phyloP scores from a whole-genome alignment of 2,113 vertebrate species.

The Halcyon malimbica region DNA sequence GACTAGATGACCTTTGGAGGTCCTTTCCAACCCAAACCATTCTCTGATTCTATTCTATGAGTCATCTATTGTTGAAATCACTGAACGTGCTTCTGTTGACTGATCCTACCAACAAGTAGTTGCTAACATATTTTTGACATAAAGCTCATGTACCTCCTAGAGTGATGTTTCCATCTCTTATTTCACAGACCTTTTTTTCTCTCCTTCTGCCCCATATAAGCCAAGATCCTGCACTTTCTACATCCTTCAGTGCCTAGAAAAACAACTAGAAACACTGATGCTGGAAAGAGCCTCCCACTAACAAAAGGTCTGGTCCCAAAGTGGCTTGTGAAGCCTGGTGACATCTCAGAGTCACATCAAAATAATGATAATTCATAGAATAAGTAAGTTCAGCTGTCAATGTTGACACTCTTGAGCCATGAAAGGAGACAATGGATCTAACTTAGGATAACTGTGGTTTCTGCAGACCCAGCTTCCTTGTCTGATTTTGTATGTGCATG shows the following conservation, averaged over 20 bases:
- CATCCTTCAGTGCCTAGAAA: background rate
- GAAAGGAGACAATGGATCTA: background rate
- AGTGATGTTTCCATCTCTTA: background rate
- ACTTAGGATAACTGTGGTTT: background rate
- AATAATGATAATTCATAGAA: background rate
- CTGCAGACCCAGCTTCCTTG: background rate
- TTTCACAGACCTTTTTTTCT: background rate
- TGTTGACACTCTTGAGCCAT: background rate
- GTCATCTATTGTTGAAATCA: background rate
- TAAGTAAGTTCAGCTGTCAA: background rate
- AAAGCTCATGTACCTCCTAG: background rate
- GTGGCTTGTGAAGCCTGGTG: background rate
- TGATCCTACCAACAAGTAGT: background rate
- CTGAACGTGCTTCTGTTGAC: background rate
- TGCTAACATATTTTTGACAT: background rate
- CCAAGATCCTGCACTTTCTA: background rate
- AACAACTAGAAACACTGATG: background rate
- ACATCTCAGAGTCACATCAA: background rate
- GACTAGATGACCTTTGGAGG: no score
- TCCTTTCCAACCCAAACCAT: no score
- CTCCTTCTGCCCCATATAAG: background rate
- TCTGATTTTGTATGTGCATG: background rate
- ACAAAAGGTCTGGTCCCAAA: background rate
- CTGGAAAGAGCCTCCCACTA: background rate
- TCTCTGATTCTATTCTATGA: no score